phyloP scores from a whole-genome alignment of 1,140 invertebrate genomes.

The Aphelenchoides besseyi region DNA sequence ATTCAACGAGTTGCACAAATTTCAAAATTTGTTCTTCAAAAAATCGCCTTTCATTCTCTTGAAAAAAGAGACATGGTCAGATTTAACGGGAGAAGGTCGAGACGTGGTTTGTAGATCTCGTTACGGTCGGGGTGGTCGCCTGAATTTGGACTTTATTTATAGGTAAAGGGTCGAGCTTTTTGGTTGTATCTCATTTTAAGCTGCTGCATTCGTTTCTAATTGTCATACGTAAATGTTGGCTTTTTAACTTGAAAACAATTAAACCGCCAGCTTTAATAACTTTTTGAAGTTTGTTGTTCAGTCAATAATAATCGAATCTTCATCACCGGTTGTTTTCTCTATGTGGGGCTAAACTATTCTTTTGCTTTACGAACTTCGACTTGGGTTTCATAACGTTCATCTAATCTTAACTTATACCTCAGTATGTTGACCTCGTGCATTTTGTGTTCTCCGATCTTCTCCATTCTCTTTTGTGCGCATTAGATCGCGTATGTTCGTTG shows the following conservation, averaged over 20 bases:
- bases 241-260: too few relatives aligned
- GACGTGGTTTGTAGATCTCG: background rate
- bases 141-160: constrained; percentile 13
- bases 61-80: background rate
- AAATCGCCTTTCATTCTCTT: background rate
- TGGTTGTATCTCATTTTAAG: constrained; percentile 4
- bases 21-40: background rate
- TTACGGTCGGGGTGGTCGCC: constrained; percentile 13
- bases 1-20: background rate
- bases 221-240: background rate
- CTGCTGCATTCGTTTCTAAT: constrained; percentile 14
- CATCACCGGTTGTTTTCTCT: too few relatives aligned
- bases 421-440: constrained; percentile 1
- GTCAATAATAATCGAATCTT: too few relatives aligned
- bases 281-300: too few relatives aligned
- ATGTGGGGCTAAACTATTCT: too few relatives aligned
- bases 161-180: background rate
- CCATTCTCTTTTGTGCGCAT: background rate
- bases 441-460: constrained; percentile 3
- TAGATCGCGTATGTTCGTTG: background rate
- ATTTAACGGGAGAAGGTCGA: background rate
- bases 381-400: background rate
- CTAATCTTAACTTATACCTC: constrained; percentile 3
- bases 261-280: too few relatives aligned
- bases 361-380: background rate